Conservation (phyloP, 2,888 invertebrate species). For the Latrodectus elegans region DNA sequence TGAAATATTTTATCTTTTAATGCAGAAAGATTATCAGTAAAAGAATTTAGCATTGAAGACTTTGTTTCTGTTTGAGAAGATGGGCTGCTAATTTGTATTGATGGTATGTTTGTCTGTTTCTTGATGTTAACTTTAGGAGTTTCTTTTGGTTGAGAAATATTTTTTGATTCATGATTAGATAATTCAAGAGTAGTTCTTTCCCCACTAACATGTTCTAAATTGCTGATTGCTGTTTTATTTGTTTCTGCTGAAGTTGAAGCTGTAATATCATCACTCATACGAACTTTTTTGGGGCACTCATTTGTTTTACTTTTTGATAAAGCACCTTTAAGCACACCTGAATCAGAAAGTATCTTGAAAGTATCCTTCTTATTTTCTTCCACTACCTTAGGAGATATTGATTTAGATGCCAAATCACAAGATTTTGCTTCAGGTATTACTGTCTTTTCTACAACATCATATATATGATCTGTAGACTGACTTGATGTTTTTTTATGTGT, state of each 20-base stretch:
- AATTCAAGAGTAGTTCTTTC: no score
- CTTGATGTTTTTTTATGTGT: constrained; percentile 43
- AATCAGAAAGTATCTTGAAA: not conserved
- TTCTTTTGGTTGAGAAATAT: constrained; percentile 1
- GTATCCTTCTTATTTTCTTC: not conserved
- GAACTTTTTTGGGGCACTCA: not conserved
- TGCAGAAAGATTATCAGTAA: constrained; percentile 48
- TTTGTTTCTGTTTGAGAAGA: constrained; percentile 18
- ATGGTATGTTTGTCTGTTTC: not conserved
- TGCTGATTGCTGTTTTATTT: not conserved
- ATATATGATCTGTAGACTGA: constrained; percentile 48
- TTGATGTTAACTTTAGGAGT: constrained; percentile 7
- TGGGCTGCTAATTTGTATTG: constrained; percentile 24
- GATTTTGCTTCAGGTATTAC: not conserved
- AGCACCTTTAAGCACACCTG: not conserved
- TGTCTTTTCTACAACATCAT: constrained; percentile 52
- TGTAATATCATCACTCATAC: not conserved
- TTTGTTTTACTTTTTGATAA: not conserved
- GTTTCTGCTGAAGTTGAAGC: not conserved
- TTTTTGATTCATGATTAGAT: no score
- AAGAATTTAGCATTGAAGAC: constrained; percentile 33
- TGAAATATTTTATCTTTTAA: constrained; percentile 50
- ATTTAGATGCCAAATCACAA: not conserved
- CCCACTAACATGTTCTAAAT: not conserved
- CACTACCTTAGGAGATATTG: no score